phyloP scores from a whole-genome alignment of 2,113 vertebrate genomes.

The Merops nubicus region DNA sequence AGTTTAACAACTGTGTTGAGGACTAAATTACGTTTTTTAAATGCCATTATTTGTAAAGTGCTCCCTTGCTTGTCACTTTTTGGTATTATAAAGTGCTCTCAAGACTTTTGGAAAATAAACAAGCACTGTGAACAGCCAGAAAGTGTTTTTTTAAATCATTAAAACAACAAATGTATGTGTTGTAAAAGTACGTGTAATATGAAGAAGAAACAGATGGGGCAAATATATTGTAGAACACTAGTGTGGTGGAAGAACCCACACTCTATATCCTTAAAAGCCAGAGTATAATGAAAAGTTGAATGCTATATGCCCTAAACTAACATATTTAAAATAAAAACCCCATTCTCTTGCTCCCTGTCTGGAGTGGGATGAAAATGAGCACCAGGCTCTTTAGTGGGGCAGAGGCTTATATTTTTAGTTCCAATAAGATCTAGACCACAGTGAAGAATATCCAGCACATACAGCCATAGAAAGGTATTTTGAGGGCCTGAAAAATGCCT shows the following conservation, averaged over 20 bases:
- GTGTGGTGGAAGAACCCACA: not conserved
- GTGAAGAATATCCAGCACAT: not conserved
- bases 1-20: not conserved
- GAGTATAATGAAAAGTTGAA: not conserved
- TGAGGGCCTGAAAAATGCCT: not conserved
- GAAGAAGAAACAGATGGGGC: not conserved
- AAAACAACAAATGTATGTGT: not conserved
- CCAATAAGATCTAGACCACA: not conserved
- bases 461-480: not conserved
- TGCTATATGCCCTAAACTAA: not conserved
- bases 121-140: not conserved
- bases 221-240: not conserved
- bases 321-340: not conserved
- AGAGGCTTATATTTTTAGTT: not conserved
- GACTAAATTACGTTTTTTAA: not conserved
- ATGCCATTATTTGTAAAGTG: not conserved
- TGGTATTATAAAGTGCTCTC: not conserved
- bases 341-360: not conserved
- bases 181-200: not conserved
- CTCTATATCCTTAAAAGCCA: not conserved
- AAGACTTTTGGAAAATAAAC: not conserved
- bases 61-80: constrained; percentile 14
- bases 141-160: not conserved
- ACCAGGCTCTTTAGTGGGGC: no score
- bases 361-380: not conserved